phyloP scores from a whole-genome alignment of 2,888 invertebrate species.

The Euplexia lucipara region DNA sequence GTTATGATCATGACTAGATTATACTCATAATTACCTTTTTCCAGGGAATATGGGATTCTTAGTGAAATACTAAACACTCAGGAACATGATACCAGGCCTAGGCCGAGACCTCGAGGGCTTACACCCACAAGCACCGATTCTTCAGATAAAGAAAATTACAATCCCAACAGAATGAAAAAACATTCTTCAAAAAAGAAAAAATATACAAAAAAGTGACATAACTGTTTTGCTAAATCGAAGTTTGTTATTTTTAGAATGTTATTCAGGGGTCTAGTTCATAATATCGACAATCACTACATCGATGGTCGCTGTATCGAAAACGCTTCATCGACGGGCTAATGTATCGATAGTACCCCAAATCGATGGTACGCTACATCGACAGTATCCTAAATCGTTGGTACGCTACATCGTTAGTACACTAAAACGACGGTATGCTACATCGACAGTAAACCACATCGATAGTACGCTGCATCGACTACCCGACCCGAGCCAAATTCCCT shows the following conservation, averaged over 20 bases:
- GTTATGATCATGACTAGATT: background rate
- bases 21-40: conserved; percentile 55
- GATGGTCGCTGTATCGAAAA: too few species aligned
- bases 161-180: conserved; percentile 81
- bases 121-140: conserved; percentile 85
- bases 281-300: too few species aligned
- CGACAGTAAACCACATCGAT: too few species aligned
- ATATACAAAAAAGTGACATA: conserved; percentile 65
- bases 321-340: too few species aligned
- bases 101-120: conserved; percentile 70
- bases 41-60: conserved; percentile 76
- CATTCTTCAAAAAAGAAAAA: conserved; percentile 65
- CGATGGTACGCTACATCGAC: too few species aligned
- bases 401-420: too few species aligned
- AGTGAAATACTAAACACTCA: conserved; percentile 67
- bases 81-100: conserved; percentile 65
- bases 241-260: conserved; percentile 7
- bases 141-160: conserved; percentile 86
- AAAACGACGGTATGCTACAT: too few species aligned
- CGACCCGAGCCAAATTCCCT: too few species aligned
- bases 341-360: too few species aligned
- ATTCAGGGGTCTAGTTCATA: too few species aligned
- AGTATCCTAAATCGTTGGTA: too few species aligned
- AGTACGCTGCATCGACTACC: too few species aligned
- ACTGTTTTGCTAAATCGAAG: background rate